Base-by-base conservation (phyloP, 92 coral and sea anemone genomes). In the Diadumene lineata region DNA sequence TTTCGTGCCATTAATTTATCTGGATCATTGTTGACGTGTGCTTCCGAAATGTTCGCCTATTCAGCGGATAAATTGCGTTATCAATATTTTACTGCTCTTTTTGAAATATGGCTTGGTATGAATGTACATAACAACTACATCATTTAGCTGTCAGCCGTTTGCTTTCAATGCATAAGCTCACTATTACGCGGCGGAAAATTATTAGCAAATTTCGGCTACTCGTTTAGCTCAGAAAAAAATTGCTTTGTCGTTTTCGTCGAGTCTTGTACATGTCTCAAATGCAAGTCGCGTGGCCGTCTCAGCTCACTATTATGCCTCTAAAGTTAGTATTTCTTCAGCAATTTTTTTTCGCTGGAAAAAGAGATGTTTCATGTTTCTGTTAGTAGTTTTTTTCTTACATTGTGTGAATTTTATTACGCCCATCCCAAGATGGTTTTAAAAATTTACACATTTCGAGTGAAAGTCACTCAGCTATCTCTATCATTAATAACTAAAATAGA, bases 381-480 rank as follows among this genome's bases (percentile, higher is more conserved):
- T 2, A 22, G 31, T 23, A 10, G 23, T 1, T 58, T 58, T 58
- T 16, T 2, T 16, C 60, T 22, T 10, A 22, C 29, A 22, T 11
- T n/a, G 17, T 17, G 51, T 17, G 18, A 53, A 4, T 53, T 68
- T 30, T 43, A 15, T 32, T 32, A 22, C 21, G 77, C 66, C 77
- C 65, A 72, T 56, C 77, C 77, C 77, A 72, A 56, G 53, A 56
- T n/a, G 75, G 33, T 72, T 56, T 72, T 72, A 72, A 72, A 72
- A 56, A 72, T 72, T 72, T 26, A 72, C 77, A 72, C 77, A 65
- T 56, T 30, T 51, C 34, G 30, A 31, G 64, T 56, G 77, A 9
- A 51, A 72, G 38, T 9, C n/a, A n/a, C n/a, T n/a, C n/a, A 31
- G 13, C 33, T 56, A 72, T 72, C 77, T 72, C 18, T 29, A 6